These are phyloP conservation scores for Cabera pusaria DNA, from an alignment of 2,888 invertebrate species.

Conservation along the genomic window DNA sequence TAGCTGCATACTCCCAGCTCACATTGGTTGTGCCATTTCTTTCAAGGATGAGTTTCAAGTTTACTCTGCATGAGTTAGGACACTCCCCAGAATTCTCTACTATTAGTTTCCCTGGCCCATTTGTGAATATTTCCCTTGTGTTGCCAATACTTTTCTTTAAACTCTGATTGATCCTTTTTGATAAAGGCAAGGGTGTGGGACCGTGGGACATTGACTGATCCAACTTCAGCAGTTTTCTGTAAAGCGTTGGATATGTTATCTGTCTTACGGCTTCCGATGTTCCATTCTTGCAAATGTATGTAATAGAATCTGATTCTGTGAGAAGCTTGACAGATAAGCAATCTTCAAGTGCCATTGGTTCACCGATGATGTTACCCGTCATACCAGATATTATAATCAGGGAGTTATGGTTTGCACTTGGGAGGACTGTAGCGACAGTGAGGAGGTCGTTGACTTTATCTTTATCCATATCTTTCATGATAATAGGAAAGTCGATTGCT, in stretches of 20 bases:
- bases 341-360: slow-evolving; percentile 83
- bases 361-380: slow-evolving; percentile 86
- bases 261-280: slow-evolving; percentile 79
- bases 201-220: slow-evolving; percentile 51
- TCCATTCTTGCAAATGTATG: slow-evolving; percentile 84
- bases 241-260: slow-evolving; percentile 58
- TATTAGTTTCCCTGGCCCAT: slow-evolving; percentile 85
- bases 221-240: slow-evolving; percentile 59
- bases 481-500: slow-evolving; percentile 86
- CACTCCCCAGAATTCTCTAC: slow-evolving; percentile 89
- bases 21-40: slow-evolving; percentile 78
- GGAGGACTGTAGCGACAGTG: slow-evolving; percentile 80
- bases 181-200: slow-evolving; percentile 52
- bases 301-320: slow-evolving; percentile 77
- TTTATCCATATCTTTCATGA: slow-evolving; percentile 88
- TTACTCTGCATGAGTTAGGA: slow-evolving; percentile 86
- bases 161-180: slow-evolving; percentile 78
- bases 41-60: slow-evolving; percentile 82
- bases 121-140: slow-evolving; percentile 81
- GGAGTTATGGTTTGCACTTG: slow-evolving; percentile 81
- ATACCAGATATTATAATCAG: slow-evolving; percentile 88
- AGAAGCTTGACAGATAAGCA: slow-evolving; percentile 84
- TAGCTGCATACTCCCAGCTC: slow-evolving; percentile 85
- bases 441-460: slow-evolving; percentile 88
- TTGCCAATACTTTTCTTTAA: slow-evolving; percentile 82